These are phyloP conservation scores for Tenodera sinensis DNA, from an alignment of 2,888 invertebrate genomes.

Conservation along the genomic window DNA sequence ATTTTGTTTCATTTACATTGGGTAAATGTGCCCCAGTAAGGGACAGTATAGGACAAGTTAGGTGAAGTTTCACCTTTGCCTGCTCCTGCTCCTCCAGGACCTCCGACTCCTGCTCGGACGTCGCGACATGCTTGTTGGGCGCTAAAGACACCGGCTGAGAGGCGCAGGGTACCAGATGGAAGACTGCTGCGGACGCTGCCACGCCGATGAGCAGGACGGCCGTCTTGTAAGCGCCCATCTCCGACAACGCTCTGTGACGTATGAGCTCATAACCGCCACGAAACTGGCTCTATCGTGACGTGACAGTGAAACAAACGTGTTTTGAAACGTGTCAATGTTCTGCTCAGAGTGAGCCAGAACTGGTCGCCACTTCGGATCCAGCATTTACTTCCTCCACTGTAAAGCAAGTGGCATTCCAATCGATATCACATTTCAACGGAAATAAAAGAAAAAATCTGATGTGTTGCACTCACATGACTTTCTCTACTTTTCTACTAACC, in stretches of 20 bases:
- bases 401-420: too few species aligned
- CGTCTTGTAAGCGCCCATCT: background rate
- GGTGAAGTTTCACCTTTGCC: background rate
- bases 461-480: too few species aligned
- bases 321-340: background rate
- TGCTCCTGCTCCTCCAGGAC: background rate
- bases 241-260: background rate
- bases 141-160: background rate
- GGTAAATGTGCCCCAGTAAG: too few species aligned
- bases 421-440: too few species aligned
- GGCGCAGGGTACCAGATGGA: background rate
- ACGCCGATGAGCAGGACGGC: background rate
- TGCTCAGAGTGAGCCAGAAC: background rate
- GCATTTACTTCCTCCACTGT: too few species aligned
- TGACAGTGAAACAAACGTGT: background rate
- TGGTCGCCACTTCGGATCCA: too few species aligned
- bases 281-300: background rate
- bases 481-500: too few species aligned
- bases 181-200: background rate
- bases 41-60: too few species aligned
- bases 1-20: too few species aligned
- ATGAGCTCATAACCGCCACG: background rate
- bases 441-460: too few species aligned
- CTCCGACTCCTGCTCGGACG: background rate
- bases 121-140: too few species aligned